Evolutionary conservation across 2,113 vertebrate genomes (phyloP), one percentile per base, ranked within the genome.

Genomic region (Hyperopisus bebe): DNA sequence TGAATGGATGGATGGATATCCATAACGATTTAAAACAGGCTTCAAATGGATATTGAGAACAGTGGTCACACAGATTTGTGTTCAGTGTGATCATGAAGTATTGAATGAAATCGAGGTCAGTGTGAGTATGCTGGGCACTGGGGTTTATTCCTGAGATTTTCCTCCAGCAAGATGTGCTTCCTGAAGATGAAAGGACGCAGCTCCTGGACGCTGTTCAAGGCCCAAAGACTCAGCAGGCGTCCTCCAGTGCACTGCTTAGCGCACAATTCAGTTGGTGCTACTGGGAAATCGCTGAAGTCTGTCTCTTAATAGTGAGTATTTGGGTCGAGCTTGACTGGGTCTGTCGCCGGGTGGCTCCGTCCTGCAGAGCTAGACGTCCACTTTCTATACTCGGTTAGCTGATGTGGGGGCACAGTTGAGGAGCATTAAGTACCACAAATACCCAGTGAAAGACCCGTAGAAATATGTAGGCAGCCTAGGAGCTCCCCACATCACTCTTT

Each of bases 71-170:
- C 13, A 42, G 77, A 24, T 44, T 15, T 39, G 27, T 15, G n/a
- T 58, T 24, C 55, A 24, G 55, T 24, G 24, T 62, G 55, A 62
- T n/a, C 55, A 62, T 74, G 66, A 74, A 74, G n/a, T 35, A 35
- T 15, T 35, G 31, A 35, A 74, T 35, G 66, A 74, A 27, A 74
- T 31, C 2, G 11, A 3, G 66, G 11, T 35, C 27, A 90, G 92
- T 94, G 93, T 92, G 92, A 91, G 93, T 92, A 90, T 90, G 66
- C 90, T 31, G 10, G 85, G 86, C 1, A 1, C 3, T 24, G 88
- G 70, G 80, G 89, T 93, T 92, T 89, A 90, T 93, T 91, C 92
- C 89, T 86, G 46, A 89, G 88, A 93, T 93, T 90, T 93, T 92
- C 93, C 87, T 89, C 55, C 17, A 42, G 47, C 24, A 89, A 87